These are phyloP conservation scores for Clarias gariepinus DNA, from an alignment of 2,113 vertebrate species.

Conservation along the genomic window DNA sequence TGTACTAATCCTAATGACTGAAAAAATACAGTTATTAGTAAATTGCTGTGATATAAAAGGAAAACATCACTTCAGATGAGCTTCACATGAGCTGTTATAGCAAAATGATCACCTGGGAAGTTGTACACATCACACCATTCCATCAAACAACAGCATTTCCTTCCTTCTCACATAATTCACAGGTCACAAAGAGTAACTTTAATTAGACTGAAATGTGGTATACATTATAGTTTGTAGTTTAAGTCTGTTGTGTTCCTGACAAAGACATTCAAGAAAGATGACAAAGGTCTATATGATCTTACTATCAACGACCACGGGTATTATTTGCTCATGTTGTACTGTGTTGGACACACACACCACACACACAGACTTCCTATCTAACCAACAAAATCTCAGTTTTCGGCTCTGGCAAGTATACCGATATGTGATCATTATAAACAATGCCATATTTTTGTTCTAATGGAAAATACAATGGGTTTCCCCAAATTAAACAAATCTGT, in stretches of 20 bases:
- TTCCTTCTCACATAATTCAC: neutral
- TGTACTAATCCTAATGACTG: too few relatives aligned
- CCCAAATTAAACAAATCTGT: slow-evolving; percentile 33
- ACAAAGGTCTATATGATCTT: neutral
- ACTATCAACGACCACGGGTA: neutral
- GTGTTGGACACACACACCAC: slow-evolving; percentile 1
- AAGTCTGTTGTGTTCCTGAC: neutral
- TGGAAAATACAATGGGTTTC: slow-evolving; percentile 39
- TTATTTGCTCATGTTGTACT: neutral
- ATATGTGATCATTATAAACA: slow-evolving; percentile 32
- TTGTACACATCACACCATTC: too few relatives aligned
- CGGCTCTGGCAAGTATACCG: slow-evolving; percentile 37
- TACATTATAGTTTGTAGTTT: neutral
- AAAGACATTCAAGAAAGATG: neutral
- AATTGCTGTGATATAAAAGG: too few relatives aligned
- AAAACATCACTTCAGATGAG: too few relatives aligned
- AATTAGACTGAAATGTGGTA: neutral
- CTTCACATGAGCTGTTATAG: too few relatives aligned
- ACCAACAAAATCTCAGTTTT: slow-evolving; percentile 22
- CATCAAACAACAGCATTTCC: too few relatives aligned
- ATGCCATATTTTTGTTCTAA: slow-evolving; percentile 34
- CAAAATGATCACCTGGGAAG: too few relatives aligned
- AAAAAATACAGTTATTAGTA: too few relatives aligned
- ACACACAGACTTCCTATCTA: neutral
- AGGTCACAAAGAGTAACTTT: neutral